Conservation (phyloP, 2,113 vertebrate species). For the Scortum barcoo region DNA sequence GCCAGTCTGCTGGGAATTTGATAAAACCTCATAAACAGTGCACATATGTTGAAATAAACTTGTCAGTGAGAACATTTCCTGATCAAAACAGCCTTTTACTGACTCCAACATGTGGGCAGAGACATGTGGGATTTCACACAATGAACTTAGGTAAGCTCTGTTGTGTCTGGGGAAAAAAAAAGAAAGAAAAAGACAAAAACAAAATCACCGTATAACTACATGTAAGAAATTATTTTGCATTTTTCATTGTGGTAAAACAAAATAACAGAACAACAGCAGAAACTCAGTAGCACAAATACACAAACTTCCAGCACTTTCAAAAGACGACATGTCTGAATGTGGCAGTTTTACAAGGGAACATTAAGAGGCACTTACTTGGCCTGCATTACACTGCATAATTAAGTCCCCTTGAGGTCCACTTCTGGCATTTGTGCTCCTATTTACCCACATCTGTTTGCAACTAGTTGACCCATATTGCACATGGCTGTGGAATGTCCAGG, state of each 20-base stretch:
- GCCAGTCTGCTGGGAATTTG: neutral
- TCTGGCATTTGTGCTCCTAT: slow-evolving; percentile 51
- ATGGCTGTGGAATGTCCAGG: slow-evolving; percentile 57
- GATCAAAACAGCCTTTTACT: slow-evolving; percentile 10
- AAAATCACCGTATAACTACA: too few species aligned
- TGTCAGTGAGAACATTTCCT: slow-evolving; percentile 3
- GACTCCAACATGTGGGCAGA: slow-evolving; percentile 13
- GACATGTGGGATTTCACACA: neutral
- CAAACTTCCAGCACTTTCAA: neutral
- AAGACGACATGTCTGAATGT: slow-evolving; percentile 33
- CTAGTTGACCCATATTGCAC: slow-evolving; percentile 63
- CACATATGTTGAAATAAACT: neutral
- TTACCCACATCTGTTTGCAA: slow-evolving; percentile 81
- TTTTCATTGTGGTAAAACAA: neutral
- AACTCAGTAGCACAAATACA: neutral
- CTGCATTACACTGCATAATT: slow-evolving; percentile 50
- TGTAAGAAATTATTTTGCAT: neutral
- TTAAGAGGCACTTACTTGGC: slow-evolving; percentile 46
- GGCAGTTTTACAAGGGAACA: slow-evolving; percentile 47
- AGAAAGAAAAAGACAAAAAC: too few species aligned
- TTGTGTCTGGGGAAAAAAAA: neutral
- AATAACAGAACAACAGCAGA: slow-evolving; percentile 5
- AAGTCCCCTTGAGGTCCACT: slow-evolving; percentile 45
- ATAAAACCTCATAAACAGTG: neutral
- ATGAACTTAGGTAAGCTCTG: neutral